phyloP scores from a whole-genome alignment of 37 sponge, comb jelly and placozoan species.

The Geodia barretti region DNA sequence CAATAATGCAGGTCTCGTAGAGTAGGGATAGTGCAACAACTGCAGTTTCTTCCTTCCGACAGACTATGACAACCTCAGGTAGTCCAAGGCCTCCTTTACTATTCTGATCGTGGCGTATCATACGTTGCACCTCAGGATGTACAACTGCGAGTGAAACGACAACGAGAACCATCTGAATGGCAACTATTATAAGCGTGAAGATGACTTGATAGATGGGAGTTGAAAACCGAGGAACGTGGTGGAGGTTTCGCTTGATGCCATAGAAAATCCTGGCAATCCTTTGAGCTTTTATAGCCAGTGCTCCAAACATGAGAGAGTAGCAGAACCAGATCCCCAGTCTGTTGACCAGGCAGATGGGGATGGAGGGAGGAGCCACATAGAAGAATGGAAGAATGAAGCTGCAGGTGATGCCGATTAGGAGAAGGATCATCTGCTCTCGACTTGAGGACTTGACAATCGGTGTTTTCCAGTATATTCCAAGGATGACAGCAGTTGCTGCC shows the following conservation, averaged over 20 bases:
- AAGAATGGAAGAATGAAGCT: conserved; percentile 34
- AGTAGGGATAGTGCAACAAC: conserved; percentile 18
- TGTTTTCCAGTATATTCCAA: conserved; percentile 41
- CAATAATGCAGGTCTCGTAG: conserved; percentile 39
- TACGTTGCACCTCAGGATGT: conserved; percentile 7
- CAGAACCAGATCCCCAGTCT: conserved; percentile 51
- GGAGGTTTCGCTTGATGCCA: background rate
- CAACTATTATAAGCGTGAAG: conserved; percentile 45
- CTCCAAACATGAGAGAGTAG: conserved; percentile 55
- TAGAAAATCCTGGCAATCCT: conserved; percentile 63
- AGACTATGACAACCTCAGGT: conserved; percentile 44
- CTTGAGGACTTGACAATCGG: conserved; percentile 64
- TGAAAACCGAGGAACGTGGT: background rate
- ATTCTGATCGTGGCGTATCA: background rate
- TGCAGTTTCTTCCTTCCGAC: conserved; percentile 13
- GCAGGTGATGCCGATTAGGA: conserved; percentile 43
- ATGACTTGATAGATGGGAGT: conserved; percentile 48
- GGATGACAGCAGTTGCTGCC: background rate
- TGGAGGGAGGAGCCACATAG: conserved; percentile 28
- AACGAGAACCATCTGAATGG: conserved; percentile 44
- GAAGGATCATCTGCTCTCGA: conserved; percentile 47
- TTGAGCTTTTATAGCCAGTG: conserved; percentile 67
- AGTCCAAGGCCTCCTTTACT: background rate
- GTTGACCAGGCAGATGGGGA: conserved; percentile 33
- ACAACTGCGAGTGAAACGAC: conserved; percentile 35